phyloP scores from a whole-genome alignment of 2,888 invertebrate species.

The Euclidia mi region DNA sequence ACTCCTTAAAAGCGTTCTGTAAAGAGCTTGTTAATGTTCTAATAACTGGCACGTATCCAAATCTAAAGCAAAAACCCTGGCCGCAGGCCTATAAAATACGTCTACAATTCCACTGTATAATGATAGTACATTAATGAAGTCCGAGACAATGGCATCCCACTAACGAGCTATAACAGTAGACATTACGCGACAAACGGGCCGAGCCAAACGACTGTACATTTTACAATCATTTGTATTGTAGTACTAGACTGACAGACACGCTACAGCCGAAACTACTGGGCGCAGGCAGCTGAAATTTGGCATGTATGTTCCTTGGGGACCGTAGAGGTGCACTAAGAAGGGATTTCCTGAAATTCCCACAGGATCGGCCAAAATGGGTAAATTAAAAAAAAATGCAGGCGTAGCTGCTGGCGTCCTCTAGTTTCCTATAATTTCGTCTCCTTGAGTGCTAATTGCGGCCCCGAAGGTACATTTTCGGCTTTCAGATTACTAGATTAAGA shows the following conservation, averaged over 20 bases:
- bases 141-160: conserved; percentile 60
- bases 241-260: no score
- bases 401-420: no score
- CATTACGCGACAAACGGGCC: conserved; percentile 61
- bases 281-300: no score
- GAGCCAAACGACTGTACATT: conserved; percentile 58
- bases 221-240: conserved; percentile 53
- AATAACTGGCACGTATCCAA: conserved; percentile 6
- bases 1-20: background rate
- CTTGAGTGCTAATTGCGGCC: conserved; percentile 29
- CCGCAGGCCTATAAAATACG: conserved; percentile 37
- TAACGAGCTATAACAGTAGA: conserved; percentile 66
- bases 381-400: no score
- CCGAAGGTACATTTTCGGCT: no score
- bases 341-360: no score
- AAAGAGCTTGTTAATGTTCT: background rate
- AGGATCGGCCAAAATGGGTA: no score
- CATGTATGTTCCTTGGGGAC: no score
- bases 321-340: no score
- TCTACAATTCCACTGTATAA: conserved; percentile 44
- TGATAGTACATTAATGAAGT: conserved; percentile 59
- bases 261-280: no score
- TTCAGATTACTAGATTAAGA: conserved; percentile 5
- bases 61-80: conserved; percentile 4
- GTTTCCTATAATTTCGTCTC: conserved; percentile 36